Evolutionary conservation across 1,140 invertebrate genomes (phyloP).

Genomic region (Drosophila neocordata): DNA sequence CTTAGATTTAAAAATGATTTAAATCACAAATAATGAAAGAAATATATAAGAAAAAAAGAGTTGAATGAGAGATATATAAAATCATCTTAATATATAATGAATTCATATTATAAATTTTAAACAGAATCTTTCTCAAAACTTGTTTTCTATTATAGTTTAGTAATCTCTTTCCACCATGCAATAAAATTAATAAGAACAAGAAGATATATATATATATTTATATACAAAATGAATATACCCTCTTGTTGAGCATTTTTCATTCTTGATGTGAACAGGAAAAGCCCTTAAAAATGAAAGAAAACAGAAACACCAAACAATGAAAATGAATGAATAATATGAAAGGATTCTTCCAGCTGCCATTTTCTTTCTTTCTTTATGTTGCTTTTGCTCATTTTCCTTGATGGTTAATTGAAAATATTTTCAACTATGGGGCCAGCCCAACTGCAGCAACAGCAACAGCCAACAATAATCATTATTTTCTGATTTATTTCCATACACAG

Average conservation of each 20-base stretch:
- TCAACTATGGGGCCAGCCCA: slow-evolving; percentile 12
- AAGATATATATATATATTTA: too few relatives aligned
- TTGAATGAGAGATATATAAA: too few relatives aligned
- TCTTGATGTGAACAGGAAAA: slow-evolving; percentile 44
- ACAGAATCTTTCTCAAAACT: too few relatives aligned
- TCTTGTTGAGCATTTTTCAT: slow-evolving; percentile 43
- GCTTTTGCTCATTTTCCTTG: slow-evolving; percentile 27
- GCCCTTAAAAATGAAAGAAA: slow-evolving; percentile 7
- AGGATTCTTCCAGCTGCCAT: slow-evolving; percentile 59
- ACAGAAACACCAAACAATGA: slow-evolving; percentile 45
- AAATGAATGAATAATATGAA: slow-evolving; percentile 69
- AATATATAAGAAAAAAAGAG: slow-evolving; percentile 35
- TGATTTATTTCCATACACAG: slow-evolving; percentile 7
- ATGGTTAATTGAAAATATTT: slow-evolving; percentile 55
- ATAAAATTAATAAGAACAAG: too few relatives aligned
- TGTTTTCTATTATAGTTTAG: too few relatives aligned
- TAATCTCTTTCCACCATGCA: too few relatives aligned
- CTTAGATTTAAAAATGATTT: too few relatives aligned
- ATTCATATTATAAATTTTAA: too few relatives aligned
- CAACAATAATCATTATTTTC: slow-evolving; percentile 9
- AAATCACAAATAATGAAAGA: slow-evolving; percentile 21
- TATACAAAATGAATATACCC: not conserved
- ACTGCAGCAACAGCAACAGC: not conserved
- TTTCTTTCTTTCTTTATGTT: slow-evolving; percentile 28
- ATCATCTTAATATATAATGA: too few relatives aligned